These are phyloP conservation scores for Drosophila neotestacea DNA, from an alignment of 2,888 invertebrate genomes.

Conservation along the genomic window DNA sequence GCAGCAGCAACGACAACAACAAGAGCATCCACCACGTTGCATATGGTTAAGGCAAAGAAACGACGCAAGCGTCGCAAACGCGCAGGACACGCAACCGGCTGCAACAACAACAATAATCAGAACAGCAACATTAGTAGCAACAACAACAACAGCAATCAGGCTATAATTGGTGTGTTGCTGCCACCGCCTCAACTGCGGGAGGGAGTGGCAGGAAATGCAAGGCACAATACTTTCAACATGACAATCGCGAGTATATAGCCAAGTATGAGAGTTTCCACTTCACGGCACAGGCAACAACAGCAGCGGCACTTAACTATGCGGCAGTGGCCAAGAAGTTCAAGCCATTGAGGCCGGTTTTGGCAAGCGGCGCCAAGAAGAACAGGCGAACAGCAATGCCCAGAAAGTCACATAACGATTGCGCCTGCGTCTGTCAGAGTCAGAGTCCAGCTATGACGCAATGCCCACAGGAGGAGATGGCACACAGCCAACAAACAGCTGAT, in stretches of 20 bases:
- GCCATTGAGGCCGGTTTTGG: conserved; percentile 76
- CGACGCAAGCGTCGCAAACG: conserved; percentile 71
- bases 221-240: conserved; percentile 83
- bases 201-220: conserved; percentile 63
- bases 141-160: conserved; percentile 6
- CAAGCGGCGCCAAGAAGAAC: conserved; percentile 69
- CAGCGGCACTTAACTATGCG: conserved; percentile 75
- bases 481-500: conserved; percentile 46
- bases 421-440: conserved; percentile 71
- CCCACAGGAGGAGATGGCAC: conserved; percentile 36
- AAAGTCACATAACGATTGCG: conserved; percentile 65
- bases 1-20: conserved; percentile 48
- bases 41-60: conserved; percentile 71
- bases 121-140: conserved; percentile 6
- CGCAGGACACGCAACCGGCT: conserved; percentile 59
- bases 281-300: conserved; percentile 48
- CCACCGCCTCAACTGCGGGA: conserved; percentile 3
- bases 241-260: conserved; percentile 79
- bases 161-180: conserved; percentile 17
- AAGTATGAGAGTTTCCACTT: conserved; percentile 74
- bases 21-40: conserved; percentile 43
- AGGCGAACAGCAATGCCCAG: conserved; percentile 58
- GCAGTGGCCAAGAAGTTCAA: conserved; percentile 83
- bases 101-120: conserved; percentile 6
- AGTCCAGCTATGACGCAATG: conserved; percentile 41